Percentiles rank a stretch among this genome's conserved stretches.
Conservation (phyloP, 2,888 invertebrate species). For the Ormyrus pomaceus region DNA sequence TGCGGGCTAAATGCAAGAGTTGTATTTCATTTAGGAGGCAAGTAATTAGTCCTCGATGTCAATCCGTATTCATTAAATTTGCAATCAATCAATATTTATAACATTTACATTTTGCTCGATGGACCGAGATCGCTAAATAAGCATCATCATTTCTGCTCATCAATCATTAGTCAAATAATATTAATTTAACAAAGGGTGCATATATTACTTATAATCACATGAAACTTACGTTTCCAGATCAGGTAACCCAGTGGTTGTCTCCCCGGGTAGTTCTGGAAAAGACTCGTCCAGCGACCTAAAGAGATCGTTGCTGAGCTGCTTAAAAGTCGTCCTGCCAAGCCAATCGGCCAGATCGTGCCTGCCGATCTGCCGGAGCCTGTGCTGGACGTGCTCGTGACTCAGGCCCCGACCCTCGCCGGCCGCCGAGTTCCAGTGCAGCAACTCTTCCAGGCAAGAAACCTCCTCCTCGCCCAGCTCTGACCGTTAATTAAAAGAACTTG, state of each 20-base stretch:
- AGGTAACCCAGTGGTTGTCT: not conserved
- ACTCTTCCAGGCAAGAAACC: conserved; percentile 78
- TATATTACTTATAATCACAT: too few relatives aligned
- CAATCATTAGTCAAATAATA: too few relatives aligned
- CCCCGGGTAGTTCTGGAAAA: not conserved
- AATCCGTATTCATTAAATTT: too few relatives aligned
- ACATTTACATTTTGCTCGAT: too few relatives aligned
- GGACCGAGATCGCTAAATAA: too few relatives aligned
- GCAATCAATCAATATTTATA: too few relatives aligned
- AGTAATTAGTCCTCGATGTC: too few relatives aligned
- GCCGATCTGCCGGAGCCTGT: conserved; percentile 79
- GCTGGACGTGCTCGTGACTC: conserved; percentile 78
- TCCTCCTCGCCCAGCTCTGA: conserved; percentile 75
- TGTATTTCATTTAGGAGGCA: too few relatives aligned
- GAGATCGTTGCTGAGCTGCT: conserved; percentile 77
- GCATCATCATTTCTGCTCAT: too few relatives aligned
- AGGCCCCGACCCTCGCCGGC: conserved; percentile 77
- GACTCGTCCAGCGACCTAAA: conserved; percentile 65
- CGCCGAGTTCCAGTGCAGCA: conserved; percentile 79
- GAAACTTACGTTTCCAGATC: not conserved
- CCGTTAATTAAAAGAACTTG: conserved; percentile 59
- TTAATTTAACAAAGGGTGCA: too few relatives aligned
- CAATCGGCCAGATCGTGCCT: conserved; percentile 79
- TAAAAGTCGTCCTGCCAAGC: conserved; percentile 79
- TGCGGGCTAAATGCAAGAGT: too few relatives aligned